Percentiles rank a stretch among this genome's conserved stretches.
These are phyloP conservation scores for Acleris laterana DNA, from an alignment of 2,888 invertebrate genomes.

Conservation along the genomic window DNA sequence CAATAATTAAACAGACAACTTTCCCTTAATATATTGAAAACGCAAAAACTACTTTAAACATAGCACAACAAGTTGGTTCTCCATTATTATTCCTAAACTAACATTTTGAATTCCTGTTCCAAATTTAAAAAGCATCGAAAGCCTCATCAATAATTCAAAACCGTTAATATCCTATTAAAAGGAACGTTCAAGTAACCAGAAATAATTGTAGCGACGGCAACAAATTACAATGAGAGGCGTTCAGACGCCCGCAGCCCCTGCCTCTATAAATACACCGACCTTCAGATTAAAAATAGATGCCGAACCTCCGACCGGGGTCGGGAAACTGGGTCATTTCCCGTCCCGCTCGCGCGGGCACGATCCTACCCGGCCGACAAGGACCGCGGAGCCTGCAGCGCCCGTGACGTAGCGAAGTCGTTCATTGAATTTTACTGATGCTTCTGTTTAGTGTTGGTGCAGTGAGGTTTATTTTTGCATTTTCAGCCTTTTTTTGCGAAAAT, in stretches of 20 bases:
- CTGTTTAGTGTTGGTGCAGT: slow-evolving; percentile 60
- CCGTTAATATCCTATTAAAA: slow-evolving; percentile 14
- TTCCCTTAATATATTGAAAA: too few relatives aligned
- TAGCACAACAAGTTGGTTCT: too few relatives aligned
- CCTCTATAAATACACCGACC: slow-evolving; percentile 82
- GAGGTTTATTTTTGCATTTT: slow-evolving; percentile 45
- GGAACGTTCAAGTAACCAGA: slow-evolving; percentile 20
- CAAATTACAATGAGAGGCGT: slow-evolving; percentile 44
- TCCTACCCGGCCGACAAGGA: slow-evolving; percentile 52
- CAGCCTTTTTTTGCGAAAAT: slow-evolving; percentile 12
- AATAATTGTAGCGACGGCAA: slow-evolving; percentile 38
- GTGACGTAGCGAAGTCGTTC: slow-evolving; percentile 78
- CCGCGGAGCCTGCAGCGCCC: slow-evolving; percentile 62
- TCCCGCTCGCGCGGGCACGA: slow-evolving; percentile 54
- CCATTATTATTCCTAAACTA: too few relatives aligned
- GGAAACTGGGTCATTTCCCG: slow-evolving; percentile 77
- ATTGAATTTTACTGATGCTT: slow-evolving; percentile 76
- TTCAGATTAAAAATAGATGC: slow-evolving; percentile 83
- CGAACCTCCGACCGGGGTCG: slow-evolving; percentile 80
- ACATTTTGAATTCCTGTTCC: background rate
- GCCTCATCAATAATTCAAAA: background rate
- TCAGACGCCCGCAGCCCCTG: slow-evolving; percentile 43
- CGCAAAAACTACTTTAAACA: too few relatives aligned
- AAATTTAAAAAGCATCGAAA: background rate
- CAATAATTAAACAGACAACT: too few relatives aligned